These are phyloP conservation scores for Bombus terrestris DNA, from an alignment of 1,140 invertebrate genomes.

Conservation along the genomic window DNA sequence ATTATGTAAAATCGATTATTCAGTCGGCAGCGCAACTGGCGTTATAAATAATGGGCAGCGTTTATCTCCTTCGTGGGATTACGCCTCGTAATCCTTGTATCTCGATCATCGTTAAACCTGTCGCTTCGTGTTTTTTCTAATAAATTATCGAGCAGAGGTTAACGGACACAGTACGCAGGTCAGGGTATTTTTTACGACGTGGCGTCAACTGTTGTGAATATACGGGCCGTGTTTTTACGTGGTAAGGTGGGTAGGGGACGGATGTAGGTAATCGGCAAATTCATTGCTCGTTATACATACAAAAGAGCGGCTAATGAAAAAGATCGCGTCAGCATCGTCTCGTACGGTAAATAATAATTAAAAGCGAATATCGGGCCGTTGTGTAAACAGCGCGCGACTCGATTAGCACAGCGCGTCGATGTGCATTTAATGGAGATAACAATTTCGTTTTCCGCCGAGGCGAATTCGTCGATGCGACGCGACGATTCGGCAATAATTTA, in stretches of 20 bases:
- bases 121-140: neutral
- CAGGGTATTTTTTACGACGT: neutral
- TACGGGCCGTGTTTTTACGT: neutral
- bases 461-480: slow-evolving; percentile 28
- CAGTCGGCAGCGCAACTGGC: neutral
- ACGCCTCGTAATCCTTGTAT: slow-evolving; percentile 35
- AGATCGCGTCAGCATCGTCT: slow-evolving; percentile 7
- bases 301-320: neutral
- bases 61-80: slow-evolving; percentile 41
- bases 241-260: neutral
- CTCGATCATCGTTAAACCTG: slow-evolving; percentile 26
- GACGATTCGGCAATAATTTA: slow-evolving; percentile 42
- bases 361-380: slow-evolving; percentile 30
- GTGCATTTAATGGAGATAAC: slow-evolving; percentile 46
- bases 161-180: neutral
- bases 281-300: neutral
- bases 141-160: slow-evolving; percentile 16
- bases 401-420: slow-evolving; percentile 21
- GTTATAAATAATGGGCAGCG: slow-evolving; percentile 34
- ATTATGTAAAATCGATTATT: slow-evolving; percentile 50
- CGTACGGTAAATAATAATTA: slow-evolving; percentile 33
- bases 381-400: slow-evolving; percentile 10
- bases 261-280: neutral
- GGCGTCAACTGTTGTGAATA: neutral
- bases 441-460: slow-evolving; percentile 28